phyloP scores from a whole-genome alignment of 2,888 invertebrate species.

The Ormyrus rosae region DNA sequence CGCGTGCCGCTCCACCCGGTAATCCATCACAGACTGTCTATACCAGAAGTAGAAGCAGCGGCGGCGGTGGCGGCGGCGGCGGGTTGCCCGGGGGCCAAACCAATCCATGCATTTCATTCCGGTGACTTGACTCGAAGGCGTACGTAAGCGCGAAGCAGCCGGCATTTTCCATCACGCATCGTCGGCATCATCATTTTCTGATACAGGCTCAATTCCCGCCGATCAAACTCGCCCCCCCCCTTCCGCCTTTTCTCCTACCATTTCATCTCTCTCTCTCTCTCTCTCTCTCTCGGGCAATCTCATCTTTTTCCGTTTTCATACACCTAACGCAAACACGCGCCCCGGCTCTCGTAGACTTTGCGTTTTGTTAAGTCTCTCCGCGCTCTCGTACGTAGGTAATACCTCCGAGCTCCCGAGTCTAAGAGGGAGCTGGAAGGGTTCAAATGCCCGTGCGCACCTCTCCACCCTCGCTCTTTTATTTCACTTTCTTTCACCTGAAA shows the following conservation, averaged over 20 bases:
- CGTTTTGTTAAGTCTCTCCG: constrained; percentile 22
- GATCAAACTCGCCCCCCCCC: constrained; percentile 10
- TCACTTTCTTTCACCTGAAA: too few species aligned
- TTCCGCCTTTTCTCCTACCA: not conserved
- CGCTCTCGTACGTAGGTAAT: too few species aligned
- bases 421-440: too few species aligned
- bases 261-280: not conserved
- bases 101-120: constrained; percentile 75
- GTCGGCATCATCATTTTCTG: constrained; percentile 71
- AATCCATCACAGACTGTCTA: constrained; percentile 74
- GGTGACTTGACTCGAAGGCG: constrained; percentile 69
- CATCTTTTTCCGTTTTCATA: constrained; percentile 6
- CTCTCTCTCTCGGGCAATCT: constrained; percentile 13
- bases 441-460: too few species aligned
- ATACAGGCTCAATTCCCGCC: constrained; percentile 59
- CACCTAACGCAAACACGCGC: not conserved
- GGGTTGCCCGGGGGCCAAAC: constrained; percentile 70
- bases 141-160: constrained; percentile 59
- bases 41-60: constrained; percentile 61
- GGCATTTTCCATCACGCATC: constrained; percentile 71
- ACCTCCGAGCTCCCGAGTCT: too few species aligned
- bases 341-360: not conserved
- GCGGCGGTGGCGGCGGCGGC: constrained; percentile 61
- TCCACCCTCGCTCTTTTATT: too few species aligned
- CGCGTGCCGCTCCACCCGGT: constrained; percentile 58